phyloP scores from a whole-genome alignment of 2,888 invertebrate species.

The Tetragonula carbonaria region DNA sequence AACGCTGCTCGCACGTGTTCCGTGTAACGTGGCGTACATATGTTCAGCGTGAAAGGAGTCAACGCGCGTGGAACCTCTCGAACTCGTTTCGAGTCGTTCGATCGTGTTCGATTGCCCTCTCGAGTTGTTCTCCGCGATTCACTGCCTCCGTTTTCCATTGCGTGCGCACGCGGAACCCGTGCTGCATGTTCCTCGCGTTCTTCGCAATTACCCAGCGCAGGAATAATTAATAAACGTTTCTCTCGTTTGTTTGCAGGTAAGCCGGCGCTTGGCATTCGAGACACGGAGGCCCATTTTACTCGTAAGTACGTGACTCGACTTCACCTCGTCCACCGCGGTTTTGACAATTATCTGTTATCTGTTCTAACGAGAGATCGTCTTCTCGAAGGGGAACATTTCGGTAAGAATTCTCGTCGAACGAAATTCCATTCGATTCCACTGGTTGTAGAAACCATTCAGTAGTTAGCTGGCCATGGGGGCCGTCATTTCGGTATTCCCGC shows the following conservation, averaged over 20 bases:
- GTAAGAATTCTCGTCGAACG: too few relatives aligned
- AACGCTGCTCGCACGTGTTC: conserved; percentile 58
- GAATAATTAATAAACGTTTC: conserved; percentile 29
- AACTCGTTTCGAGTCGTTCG: conserved; percentile 46
- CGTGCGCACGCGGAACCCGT: too few relatives aligned
- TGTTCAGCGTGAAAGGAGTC: conserved; percentile 49
- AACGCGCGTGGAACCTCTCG: conserved; percentile 35
- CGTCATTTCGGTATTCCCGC: not conserved
- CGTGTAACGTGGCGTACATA: conserved; percentile 52
- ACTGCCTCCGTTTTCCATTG: not conserved
- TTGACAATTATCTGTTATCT: conserved; percentile 9
- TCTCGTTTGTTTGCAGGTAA: conserved; percentile 64
- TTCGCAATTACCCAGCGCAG: not conserved
- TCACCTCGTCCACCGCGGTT: not conserved
- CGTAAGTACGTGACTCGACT: conserved; percentile 57
- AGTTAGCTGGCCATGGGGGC: too few relatives aligned
- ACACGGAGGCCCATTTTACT: conserved; percentile 30
- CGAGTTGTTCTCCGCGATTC: not conserved
- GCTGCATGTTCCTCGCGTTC: too few relatives aligned
- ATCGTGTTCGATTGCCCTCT: conserved; percentile 49
- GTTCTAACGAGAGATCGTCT: not conserved
- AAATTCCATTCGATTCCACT: not conserved
- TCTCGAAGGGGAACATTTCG: too few relatives aligned
- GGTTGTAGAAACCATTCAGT: too few relatives aligned
- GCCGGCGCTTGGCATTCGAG: conserved; percentile 37